These are phyloP conservation scores for Clamator glandarius DNA, from an alignment of 2,797 vertebrate species.

Conservation along the genomic window DNA sequence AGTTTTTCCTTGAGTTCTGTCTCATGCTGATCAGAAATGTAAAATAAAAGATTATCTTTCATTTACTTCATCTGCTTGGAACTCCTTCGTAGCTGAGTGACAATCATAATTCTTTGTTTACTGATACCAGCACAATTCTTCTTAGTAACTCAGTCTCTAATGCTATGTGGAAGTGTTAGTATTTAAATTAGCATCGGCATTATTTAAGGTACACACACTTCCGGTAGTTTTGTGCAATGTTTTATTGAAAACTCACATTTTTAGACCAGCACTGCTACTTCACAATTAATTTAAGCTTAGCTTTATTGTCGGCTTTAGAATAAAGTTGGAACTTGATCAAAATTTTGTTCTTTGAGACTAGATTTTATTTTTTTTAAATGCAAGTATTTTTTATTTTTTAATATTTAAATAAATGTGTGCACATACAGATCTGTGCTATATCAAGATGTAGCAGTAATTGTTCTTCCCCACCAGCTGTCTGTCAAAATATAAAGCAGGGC, in stretches of 20 bases:
- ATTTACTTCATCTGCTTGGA: background rate
- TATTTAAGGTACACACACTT: accelerated
- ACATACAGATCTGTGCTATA: background rate
- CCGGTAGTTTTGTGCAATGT: background rate
- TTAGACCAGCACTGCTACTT: background rate
- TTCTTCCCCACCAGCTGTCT: background rate
- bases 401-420: background rate
- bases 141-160: background rate
- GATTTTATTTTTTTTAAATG: background rate
- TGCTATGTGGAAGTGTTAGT: accelerated
- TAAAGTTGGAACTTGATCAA: accelerated
- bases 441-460: accelerated
- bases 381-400: background rate
- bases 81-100: background rate
- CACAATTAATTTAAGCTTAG: background rate
- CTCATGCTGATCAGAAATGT: background rate
- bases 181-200: background rate
- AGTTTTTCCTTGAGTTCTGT: background rate
- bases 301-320: background rate
- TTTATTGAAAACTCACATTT: background rate
- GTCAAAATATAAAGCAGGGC: background rate
- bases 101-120: background rate
- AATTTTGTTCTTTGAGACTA: background rate
- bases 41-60: accelerated
- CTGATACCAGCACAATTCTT: background rate